Evolutionary conservation across 2,888 invertebrate genomes (phyloP).

Genomic region (Hypomecis punctinalis): DNA sequence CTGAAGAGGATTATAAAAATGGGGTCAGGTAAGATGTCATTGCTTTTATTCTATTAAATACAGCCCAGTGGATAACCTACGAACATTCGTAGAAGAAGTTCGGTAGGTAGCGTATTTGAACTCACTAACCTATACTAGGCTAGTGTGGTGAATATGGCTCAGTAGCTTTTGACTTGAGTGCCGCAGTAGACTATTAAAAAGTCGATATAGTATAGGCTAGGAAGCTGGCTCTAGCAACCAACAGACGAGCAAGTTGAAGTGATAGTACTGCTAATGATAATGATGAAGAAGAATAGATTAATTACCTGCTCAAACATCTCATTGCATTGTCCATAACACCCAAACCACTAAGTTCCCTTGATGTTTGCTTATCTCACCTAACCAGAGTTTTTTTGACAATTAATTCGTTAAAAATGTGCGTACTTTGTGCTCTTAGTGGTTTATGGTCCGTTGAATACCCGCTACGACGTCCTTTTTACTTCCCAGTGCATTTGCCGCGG

Average conservation of each 20-base stretch:
- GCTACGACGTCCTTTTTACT: slow-evolving; percentile 24
- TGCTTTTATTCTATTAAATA: background rate
- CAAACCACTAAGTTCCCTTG: background rate
- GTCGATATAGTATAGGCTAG: too few species aligned
- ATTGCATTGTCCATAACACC: background rate
- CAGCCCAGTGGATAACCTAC: too few species aligned
- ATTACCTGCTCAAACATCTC: background rate
- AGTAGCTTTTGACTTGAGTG: too few species aligned
- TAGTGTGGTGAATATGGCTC: too few species aligned
- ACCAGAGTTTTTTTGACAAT: slow-evolving; percentile 5
- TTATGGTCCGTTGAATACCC: slow-evolving; percentile 18
- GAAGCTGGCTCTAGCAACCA: too few species aligned
- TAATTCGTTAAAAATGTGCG: slow-evolving; percentile 12
- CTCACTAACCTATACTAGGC: too few species aligned
- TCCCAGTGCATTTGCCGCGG: slow-evolving; percentile 13
- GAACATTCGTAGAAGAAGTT: too few species aligned
- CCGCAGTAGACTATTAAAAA: too few species aligned
- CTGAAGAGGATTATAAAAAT: slow-evolving; percentile 68
- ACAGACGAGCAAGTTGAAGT: too few species aligned
- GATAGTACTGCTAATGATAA: too few species aligned
- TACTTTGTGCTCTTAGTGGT: slow-evolving; percentile 14
- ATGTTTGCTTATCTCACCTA: background rate
- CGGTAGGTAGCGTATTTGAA: too few species aligned
- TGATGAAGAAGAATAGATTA: too few species aligned
- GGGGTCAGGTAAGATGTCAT: slow-evolving; percentile 66